Percentiles rank a stretch among this genome's conserved stretches.
Conservation (phyloP, 1,140 invertebrate genomes). For the Drosophila orosa region DNA sequence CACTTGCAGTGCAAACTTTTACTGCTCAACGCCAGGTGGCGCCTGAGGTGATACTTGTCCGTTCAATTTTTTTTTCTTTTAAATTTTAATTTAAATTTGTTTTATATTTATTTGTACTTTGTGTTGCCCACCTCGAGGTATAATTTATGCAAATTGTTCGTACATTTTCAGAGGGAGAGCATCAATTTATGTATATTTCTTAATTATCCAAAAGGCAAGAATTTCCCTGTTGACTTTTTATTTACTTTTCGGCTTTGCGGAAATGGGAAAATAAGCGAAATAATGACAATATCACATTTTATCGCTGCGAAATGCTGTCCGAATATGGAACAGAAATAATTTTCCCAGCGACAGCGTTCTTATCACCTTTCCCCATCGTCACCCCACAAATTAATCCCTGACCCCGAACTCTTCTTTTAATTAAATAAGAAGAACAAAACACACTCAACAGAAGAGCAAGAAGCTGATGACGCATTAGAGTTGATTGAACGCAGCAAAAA, state of each 20-base stretch:
- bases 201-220: conserved; percentile 34
- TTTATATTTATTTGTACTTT: conserved; percentile 17
- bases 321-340: conserved; percentile 29
- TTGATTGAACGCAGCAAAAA: conserved; percentile 47
- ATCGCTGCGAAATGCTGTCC: not conserved
- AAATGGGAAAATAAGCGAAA: conserved; percentile 63
- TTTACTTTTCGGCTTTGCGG: conserved; percentile 37
- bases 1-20: conserved; percentile 4
- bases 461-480: conserved; percentile 53
- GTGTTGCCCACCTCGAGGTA: conserved; percentile 3
- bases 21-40: conserved; percentile 42
- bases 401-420: conserved; percentile 69
- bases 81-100: conserved; percentile 7
- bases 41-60: conserved; percentile 13
- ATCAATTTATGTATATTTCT: conserved; percentile 60
- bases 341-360: not conserved
- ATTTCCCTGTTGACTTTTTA: conserved; percentile 8
- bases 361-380: conserved; percentile 1
- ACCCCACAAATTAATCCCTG: conserved; percentile 74
- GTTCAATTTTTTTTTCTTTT: conserved; percentile 5
- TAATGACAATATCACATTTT: conserved; percentile 30
- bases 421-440: conserved; percentile 50
- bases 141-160: conserved; percentile 61
- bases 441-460: not conserved
- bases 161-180: not conserved